These are phyloP conservation scores for Ecdyonurus torrentis DNA, from an alignment of 2,888 invertebrate genomes.

Conservation along the genomic window DNA sequence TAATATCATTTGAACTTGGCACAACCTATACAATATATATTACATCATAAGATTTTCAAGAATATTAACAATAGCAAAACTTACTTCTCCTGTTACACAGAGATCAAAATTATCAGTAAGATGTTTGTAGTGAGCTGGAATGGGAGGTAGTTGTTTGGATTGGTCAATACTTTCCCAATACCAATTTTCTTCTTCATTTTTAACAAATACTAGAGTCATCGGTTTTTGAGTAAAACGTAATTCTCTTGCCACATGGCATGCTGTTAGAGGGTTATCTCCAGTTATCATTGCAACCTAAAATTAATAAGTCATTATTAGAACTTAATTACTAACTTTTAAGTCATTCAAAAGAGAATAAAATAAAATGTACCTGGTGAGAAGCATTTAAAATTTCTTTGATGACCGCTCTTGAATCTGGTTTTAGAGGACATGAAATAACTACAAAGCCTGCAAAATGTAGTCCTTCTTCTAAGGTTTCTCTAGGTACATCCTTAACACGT, in stretches of 20 bases:
- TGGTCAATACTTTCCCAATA: constrained; percentile 64
- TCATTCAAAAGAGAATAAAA: constrained; percentile 3
- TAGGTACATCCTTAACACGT: constrained; percentile 59
- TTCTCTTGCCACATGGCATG: constrained; percentile 95
- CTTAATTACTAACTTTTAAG: neutral
- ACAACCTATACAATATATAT: neutral
- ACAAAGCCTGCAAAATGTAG: constrained; percentile 92
- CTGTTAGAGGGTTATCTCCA: constrained; percentile 97
- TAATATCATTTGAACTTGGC: neutral
- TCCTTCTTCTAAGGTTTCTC: constrained; percentile 76
- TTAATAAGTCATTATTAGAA: no score
- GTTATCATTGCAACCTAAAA: constrained; percentile 87
- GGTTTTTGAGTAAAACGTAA: constrained; percentile 68
- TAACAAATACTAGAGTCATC: constrained; percentile 40
- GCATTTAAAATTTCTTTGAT: constrained; percentile 87
- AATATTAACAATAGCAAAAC: constrained; percentile 10
- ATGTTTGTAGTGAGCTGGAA: constrained; percentile 26
- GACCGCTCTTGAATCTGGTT: constrained; percentile 86
- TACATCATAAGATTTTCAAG: neutral
- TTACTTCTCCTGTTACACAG: constrained; percentile 84
- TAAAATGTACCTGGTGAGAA: constrained; percentile 59
- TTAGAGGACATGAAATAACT: constrained; percentile 94
- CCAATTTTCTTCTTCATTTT: constrained; percentile 36
- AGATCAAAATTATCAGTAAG: constrained; percentile 66
- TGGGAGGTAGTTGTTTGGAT: constrained; percentile 34